Percentiles rank a stretch among this genome's conserved stretches.
Evolutionary conservation across 2,888 invertebrate genomes (phyloP).

Genomic region (Amphipoea lucens): DNA sequence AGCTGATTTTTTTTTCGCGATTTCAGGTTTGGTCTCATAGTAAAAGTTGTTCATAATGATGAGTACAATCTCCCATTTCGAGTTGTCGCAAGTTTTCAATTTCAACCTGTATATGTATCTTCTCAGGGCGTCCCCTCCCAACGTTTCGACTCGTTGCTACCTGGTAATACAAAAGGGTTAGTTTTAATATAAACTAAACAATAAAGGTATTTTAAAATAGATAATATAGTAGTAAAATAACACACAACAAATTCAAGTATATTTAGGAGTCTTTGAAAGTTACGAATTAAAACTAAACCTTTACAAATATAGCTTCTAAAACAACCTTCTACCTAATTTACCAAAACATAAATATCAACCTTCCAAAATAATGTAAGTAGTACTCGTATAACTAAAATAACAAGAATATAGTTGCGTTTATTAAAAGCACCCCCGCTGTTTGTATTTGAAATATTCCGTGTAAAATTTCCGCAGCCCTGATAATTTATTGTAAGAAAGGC

Average conservation of each 20-base stretch:
- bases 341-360: conserved; percentile 13
- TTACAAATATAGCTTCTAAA: neutral
- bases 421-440: conserved; percentile 73
- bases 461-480: conserved; percentile 75
- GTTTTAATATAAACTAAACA: neutral
- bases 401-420: conserved; percentile 48
- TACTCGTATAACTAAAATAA: conserved; percentile 23
- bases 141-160: too few species aligned
- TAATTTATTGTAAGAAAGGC: conserved; percentile 85
- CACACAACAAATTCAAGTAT: too few species aligned
- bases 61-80: too few species aligned
- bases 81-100: too few species aligned
- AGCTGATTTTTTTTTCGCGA: too few species aligned
- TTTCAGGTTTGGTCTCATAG: too few species aligned
- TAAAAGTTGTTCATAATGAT: too few species aligned
- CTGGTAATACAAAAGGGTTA: neutral
- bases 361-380: conserved; percentile 18
- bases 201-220: neutral
- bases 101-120: too few species aligned
- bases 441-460: conserved; percentile 72
- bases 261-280: neutral
- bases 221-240: neutral
- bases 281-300: neutral
- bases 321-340: neutral
- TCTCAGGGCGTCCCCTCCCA: too few species aligned